A percentile compares a stretch with the other conserved stretches of the same genome.
phyloP scores from a whole-genome alignment of 2,888 invertebrate genomes.

The Rhagonycha lutea region DNA sequence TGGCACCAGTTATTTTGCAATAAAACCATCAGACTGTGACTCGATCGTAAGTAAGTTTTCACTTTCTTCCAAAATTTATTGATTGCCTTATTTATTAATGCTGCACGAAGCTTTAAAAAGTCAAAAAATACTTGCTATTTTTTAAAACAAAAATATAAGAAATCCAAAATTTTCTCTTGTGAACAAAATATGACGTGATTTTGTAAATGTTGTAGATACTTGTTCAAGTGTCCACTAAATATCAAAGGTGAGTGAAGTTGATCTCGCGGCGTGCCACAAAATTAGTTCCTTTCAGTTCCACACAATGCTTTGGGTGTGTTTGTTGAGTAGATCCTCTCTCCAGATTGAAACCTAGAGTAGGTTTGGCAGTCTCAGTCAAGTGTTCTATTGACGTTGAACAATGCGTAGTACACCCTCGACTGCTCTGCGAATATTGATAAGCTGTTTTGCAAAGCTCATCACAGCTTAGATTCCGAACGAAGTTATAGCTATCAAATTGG shows the following conservation, averaged over 20 bases:
- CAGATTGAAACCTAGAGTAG: conserved; percentile 43
- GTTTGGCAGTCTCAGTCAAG: conserved; percentile 42
- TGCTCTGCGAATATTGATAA: conserved; percentile 47
- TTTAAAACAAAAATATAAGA: not conserved
- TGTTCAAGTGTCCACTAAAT: conserved; percentile 32
- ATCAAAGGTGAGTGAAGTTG: conserved; percentile 37
- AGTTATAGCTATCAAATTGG: conserved; percentile 15
- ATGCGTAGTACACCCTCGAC: conserved; percentile 39
- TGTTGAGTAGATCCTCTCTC: conserved; percentile 40
- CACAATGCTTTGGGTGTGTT: conserved; percentile 39
- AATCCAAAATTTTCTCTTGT: not conserved
- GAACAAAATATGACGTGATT: not conserved
- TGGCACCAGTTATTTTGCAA: not conserved
- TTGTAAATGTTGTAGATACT: not conserved
- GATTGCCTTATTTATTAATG: not conserved
- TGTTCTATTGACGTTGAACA: conserved; percentile 45
- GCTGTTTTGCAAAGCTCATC: conserved; percentile 45
- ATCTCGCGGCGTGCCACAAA: conserved; percentile 41
- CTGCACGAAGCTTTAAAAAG: not conserved
- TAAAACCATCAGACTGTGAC: not conserved
- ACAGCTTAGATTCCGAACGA: conserved; percentile 29
- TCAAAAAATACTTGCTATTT: not conserved
- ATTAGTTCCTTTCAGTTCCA: conserved; percentile 44
- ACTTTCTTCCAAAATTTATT: not conserved
- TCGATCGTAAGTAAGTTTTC: not conserved